phyloP scores from a whole-genome alignment of 1,140 invertebrate genomes.

The Palaemon carinicauda region DNA sequence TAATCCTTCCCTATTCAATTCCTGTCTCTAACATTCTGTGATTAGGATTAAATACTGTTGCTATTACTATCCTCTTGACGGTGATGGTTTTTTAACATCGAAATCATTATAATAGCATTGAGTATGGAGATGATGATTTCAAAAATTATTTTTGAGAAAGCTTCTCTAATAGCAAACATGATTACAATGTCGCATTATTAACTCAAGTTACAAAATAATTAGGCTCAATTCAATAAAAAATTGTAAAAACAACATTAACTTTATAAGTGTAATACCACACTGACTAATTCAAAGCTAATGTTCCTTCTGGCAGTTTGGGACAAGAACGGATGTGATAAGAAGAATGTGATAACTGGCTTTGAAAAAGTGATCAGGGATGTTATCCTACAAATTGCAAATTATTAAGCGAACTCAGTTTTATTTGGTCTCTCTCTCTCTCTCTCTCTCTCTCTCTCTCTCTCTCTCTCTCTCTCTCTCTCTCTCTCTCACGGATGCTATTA shows the following conservation, averaged over 20 bases:
- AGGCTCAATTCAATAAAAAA: neutral
- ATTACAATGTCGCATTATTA: neutral
- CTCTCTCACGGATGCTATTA: neutral
- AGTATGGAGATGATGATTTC: neutral
- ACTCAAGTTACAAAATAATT: neutral
- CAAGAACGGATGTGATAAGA: neutral
- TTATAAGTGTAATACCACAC: no score
- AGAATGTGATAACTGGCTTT: neutral
- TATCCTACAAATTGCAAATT: neutral
- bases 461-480: slow-evolving; percentile 10
- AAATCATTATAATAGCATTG: neutral
- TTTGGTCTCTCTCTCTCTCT: no score
- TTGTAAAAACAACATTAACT: neutral
- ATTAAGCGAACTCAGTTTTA: neutral
- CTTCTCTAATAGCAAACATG: neutral
- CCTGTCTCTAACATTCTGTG: no score
- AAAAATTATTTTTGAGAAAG: neutral
- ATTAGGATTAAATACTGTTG: neutral
- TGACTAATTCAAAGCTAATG: no score
- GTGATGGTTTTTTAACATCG: no score
- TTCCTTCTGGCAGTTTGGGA: no score
- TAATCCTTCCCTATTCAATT: no score
- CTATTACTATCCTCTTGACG: neutral
- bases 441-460: neutral
- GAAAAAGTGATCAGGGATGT: neutral